phyloP scores from a whole-genome alignment of 2,797 vertebrate species.

The Cephalopachus bancanus region DNA sequence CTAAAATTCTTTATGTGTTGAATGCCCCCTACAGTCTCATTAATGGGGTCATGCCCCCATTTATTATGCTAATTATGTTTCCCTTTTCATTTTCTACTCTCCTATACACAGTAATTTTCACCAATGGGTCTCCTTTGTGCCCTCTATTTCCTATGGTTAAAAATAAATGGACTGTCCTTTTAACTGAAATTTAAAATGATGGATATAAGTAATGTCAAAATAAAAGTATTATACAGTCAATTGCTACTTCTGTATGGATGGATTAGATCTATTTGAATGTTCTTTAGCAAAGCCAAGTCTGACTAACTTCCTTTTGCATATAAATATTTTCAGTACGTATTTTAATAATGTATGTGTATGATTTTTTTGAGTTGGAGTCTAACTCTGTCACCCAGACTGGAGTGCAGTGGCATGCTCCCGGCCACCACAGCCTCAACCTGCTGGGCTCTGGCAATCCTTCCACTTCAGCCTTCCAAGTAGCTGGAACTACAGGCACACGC shows the following conservation, averaged over 20 bases:
- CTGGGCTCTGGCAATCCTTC: no score
- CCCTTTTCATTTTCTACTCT: slow-evolving; percentile 54
- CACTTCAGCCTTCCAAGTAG: no score
- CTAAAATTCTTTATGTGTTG: slow-evolving; percentile 1
- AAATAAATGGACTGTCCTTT: slow-evolving; percentile 1
- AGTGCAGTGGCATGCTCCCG: no score
- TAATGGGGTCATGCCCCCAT: slow-evolving; percentile 59
- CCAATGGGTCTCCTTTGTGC: not conserved
- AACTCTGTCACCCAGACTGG: no score
- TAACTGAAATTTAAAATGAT: not conserved
- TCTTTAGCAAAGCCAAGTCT: not conserved
- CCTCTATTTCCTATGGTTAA: not conserved
- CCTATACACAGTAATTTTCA: slow-evolving; percentile 7
- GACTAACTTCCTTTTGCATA: not conserved
- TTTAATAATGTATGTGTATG: not conserved
- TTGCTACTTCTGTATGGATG: not conserved
- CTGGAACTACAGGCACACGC: no score
- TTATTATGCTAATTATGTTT: slow-evolving; percentile 42
- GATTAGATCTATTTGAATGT: not conserved
- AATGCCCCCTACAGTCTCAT: slow-evolving; percentile 36
- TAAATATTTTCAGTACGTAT: not conserved
- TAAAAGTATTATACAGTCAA: not conserved
- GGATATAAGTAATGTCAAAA: not conserved
- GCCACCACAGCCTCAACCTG: no score
- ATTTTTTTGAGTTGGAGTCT: no score